These are phyloP conservation scores for Lithosia quadra DNA, from an alignment of 2,888 invertebrate genomes.

Conservation along the genomic window DNA sequence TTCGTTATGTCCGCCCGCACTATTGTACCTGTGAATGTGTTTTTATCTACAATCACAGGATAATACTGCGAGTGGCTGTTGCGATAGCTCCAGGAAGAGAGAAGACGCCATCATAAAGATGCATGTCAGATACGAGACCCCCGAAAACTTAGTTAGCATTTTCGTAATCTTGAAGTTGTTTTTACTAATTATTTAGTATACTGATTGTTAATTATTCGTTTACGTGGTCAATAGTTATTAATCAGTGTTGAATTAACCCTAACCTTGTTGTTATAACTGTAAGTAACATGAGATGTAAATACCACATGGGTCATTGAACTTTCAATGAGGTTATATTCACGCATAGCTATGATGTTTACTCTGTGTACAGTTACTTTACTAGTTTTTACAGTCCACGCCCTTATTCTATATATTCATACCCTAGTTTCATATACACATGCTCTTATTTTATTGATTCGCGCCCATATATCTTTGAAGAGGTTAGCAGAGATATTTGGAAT, in stretches of 20 bases:
- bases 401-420: background rate
- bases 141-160: too few relatives aligned
- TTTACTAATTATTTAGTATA: background rate
- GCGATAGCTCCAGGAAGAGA: constrained; percentile 42
- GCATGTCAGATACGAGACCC: background rate
- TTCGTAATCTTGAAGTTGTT: background rate
- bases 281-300: constrained; percentile 45
- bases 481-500: background rate
- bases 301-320: constrained; percentile 78
- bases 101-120: constrained; percentile 2
- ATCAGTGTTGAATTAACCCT: background rate
- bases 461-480: background rate
- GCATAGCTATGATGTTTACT: constrained; percentile 59
- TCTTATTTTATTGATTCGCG: constrained; percentile 2
- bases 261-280: constrained; percentile 5
- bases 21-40: constrained; percentile 92
- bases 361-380: constrained; percentile 43
- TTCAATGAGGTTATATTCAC: constrained; percentile 66
- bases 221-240: background rate
- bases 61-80: constrained; percentile 92
- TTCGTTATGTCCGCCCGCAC: constrained; percentile 81
- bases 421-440: background rate
- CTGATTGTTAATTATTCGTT: background rate
- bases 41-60: constrained; percentile 91
- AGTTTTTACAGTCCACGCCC: constrained; percentile 17